Evolutionary conservation across 2,113 vertebrate species (phyloP).

Genomic region (Chaetodon auriga): DNA sequence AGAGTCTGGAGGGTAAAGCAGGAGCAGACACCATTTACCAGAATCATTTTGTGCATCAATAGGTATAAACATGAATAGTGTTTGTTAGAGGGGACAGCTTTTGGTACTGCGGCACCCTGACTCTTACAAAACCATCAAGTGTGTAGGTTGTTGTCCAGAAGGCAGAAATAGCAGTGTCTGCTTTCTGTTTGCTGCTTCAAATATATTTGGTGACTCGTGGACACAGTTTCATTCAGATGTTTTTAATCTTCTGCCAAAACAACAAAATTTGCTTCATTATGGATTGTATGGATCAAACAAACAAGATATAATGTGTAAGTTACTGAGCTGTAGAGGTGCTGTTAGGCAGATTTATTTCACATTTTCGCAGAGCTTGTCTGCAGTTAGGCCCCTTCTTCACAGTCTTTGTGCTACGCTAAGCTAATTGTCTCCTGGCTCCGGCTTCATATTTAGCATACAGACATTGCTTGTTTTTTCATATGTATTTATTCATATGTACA

Average conservation of each 20-base stretch:
- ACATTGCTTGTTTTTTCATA: background rate
- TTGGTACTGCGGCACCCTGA: background rate
- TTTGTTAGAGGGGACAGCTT: slow-evolving; percentile 2
- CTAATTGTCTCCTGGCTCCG: background rate
- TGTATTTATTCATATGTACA: slow-evolving; percentile 37
- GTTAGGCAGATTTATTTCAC: background rate
- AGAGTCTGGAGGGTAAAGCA: slow-evolving; percentile 12
- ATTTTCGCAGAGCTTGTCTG: background rate
- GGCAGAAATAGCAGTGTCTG: background rate
- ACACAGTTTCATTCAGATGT: background rate
- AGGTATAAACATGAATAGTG: background rate
- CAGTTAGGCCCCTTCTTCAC: background rate
- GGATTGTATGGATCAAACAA: background rate
- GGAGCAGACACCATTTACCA: slow-evolving; percentile 24
- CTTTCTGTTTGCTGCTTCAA: background rate
- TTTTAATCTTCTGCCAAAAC: background rate
- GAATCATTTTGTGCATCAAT: slow-evolving; percentile 21
- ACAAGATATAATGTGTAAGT: background rate
- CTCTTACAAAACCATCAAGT: background rate
- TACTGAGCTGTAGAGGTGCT: background rate
- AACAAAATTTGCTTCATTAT: background rate
- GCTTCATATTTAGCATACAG: slow-evolving; percentile 8
- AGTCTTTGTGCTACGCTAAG: slow-evolving; percentile 5
- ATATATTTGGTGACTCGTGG: background rate
- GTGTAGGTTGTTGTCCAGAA: background rate